Evolutionary conservation across 2,888 invertebrate species (phyloP).

Genomic region (Synergus laeviventris): DNA sequence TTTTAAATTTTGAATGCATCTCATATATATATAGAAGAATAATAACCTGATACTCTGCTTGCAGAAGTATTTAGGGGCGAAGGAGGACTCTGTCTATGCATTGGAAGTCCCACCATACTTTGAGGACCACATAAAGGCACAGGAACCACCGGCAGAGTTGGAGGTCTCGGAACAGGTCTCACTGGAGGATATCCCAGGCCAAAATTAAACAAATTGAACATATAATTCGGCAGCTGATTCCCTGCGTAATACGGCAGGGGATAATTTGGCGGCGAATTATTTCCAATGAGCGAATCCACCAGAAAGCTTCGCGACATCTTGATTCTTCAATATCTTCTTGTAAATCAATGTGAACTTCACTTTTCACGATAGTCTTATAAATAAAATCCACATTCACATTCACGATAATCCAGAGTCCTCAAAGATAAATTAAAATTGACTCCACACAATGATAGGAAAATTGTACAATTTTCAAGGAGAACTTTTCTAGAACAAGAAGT

Average conservation of each 20-base stretch:
- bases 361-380: slow-evolving; percentile 15
- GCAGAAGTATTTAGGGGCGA: slow-evolving; percentile 64
- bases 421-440: not conserved
- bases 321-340: not conserved
- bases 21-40: not conserved
- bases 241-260: slow-evolving; percentile 71
- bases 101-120: slow-evolving; percentile 54
- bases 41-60: slow-evolving; percentile 66
- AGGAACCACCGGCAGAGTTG: slow-evolving; percentile 58
- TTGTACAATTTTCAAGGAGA: not conserved
- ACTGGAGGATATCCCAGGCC: slow-evolving; percentile 71
- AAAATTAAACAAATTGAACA: slow-evolving; percentile 74
- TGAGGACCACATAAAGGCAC: slow-evolving; percentile 64
- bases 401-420: slow-evolving; percentile 4
- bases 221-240: slow-evolving; percentile 75
- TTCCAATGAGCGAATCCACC: slow-evolving; percentile 87
- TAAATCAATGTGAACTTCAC: slow-evolving; percentile 1
- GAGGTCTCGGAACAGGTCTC: slow-evolving; percentile 69
- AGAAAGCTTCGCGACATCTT: slow-evolving; percentile 89
- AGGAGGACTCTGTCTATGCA: slow-evolving; percentile 66
- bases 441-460: not conserved
- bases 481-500: not conserved
- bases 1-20: no score
- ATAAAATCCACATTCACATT: slow-evolving; percentile 31
- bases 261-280: slow-evolving; percentile 78